Base-by-base conservation (phyloP, 2,113 vertebrate genomes). In the Limanda limanda region DNA sequence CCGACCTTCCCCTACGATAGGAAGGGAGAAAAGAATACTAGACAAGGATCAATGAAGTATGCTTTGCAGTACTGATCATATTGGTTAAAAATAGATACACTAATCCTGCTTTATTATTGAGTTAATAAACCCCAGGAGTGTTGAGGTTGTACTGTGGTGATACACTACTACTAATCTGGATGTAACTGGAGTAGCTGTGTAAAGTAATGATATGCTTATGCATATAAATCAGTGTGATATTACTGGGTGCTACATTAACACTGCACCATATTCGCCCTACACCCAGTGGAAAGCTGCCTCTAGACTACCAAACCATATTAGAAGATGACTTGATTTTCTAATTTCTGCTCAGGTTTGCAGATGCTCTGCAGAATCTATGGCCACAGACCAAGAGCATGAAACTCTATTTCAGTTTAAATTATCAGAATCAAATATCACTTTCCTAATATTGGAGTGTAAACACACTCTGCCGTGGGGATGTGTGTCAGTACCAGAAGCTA, bases 121-220 rank as follows among this genome's bases (percentile, higher is more conserved):
- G 66, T 65, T 55, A 1, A 51, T 51, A 51, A 7, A 51, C 47
- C 17, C 5, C 47, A 51, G 47, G 17, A 51, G 47, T 5, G 52
- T 67, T 76, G 73, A 71, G 10, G 74, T 52, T 27, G 52, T 52
- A 61, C 42, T 18, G 48, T 27, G 61, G 11, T 59, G 25, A 69
- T 42, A 8, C 58, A 60, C 60, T 57, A 12, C 4, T 68, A 18
- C 65, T 79, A 68, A 75, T 85, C 70, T 62, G 51, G 65, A 71
- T 79, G 52, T 74, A 81, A 25, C 62, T 56, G 62, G 73, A 66
- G 65, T 61, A 68, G 48, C 42, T 51, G 60, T 48, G 68, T 59
- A 14, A 68, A 61, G n/a, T 78, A 68, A 82, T 82, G 69, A 71
- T 63, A 79, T 76, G 52, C 81, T 68, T 54, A 1, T 76, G 72